Evolutionary conservation across 2,888 invertebrate species (phyloP).

Genomic region (Pristionchus exspectatus): DNA sequence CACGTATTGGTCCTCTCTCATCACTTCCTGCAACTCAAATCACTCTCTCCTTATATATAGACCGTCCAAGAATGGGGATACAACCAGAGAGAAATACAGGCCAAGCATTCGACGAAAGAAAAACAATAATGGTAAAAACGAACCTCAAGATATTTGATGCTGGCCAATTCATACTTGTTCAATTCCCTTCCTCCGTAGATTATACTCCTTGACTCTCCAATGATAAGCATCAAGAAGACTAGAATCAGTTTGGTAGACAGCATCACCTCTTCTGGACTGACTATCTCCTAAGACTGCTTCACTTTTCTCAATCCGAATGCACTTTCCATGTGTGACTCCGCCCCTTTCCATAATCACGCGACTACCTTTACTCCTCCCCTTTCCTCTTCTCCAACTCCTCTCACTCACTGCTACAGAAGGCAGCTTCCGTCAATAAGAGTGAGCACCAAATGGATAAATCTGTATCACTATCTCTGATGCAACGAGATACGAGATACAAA

Average conservation of each 20-base stretch:
- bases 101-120: background rate
- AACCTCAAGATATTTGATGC: conserved; percentile 32
- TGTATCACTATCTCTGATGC: background rate
- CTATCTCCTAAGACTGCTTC: conserved; percentile 19
- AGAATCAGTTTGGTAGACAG: background rate
- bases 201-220: background rate
- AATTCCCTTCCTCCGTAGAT: conserved; percentile 6
- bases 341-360: conserved; percentile 10
- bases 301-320: conserved; percentile 13
- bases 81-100: background rate
- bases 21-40: conserved; percentile 16
- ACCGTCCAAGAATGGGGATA: background rate
- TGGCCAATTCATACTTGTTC: conserved; percentile 30
- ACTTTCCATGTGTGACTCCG: conserved; percentile 32
- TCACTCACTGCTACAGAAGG: background rate
- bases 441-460: background rate
- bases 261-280: background rate
- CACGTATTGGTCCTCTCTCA: conserved; percentile 2
- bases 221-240: background rate
- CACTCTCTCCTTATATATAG: background rate
- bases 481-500: conserved; percentile 22
- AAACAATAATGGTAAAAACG: background rate
- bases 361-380: conserved; percentile 15
- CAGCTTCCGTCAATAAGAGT: conserved; percentile 10
- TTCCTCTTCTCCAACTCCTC: background rate